phyloP scores from a whole-genome alignment of 2,888 invertebrate genomes.

The Choreutis nemorana region DNA sequence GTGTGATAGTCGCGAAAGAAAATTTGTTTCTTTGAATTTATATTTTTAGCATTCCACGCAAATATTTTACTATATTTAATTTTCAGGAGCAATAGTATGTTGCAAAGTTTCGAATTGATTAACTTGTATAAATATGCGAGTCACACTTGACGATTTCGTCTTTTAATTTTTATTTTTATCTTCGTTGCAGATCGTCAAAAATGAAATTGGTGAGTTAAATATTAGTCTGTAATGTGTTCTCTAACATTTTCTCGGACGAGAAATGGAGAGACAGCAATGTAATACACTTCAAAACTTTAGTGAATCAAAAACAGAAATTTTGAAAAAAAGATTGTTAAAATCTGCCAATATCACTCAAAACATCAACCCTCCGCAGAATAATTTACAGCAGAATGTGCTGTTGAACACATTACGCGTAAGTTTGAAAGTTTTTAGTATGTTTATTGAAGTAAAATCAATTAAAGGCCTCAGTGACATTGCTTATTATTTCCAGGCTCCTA shows the following conservation, averaged over 20 bases:
- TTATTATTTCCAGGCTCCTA: conserved; percentile 46
- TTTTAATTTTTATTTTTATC: neutral
- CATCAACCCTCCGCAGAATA: conserved; percentile 35
- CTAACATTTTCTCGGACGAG: conserved; percentile 35
- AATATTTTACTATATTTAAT: too few relatives aligned
- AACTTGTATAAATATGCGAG: too few relatives aligned
- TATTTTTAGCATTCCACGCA: too few relatives aligned
- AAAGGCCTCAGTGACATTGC: too few relatives aligned
- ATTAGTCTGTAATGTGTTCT: conserved; percentile 46
- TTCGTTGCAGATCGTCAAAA: conserved; percentile 38
- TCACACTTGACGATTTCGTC: too few relatives aligned
- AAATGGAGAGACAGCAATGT: conserved; percentile 60
- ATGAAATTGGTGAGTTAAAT: conserved; percentile 45
- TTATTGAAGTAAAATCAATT: too few relatives aligned
- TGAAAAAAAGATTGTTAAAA: conserved; percentile 61
- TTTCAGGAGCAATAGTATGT: too few relatives aligned
- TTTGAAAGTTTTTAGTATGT: conserved; percentile 17
- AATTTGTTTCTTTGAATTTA: too few relatives aligned
- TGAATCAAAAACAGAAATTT: conserved; percentile 56
- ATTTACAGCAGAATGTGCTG: conserved; percentile 50
- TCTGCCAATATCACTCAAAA: conserved; percentile 33
- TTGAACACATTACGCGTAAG: conserved; percentile 57
- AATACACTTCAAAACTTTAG: conserved; percentile 64
- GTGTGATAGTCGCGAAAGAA: conserved; percentile 48
- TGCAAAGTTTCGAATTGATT: too few relatives aligned